Evolutionary conservation across 2,113 vertebrate species (phyloP).

Genomic region (Glaucomys volans): DNA sequence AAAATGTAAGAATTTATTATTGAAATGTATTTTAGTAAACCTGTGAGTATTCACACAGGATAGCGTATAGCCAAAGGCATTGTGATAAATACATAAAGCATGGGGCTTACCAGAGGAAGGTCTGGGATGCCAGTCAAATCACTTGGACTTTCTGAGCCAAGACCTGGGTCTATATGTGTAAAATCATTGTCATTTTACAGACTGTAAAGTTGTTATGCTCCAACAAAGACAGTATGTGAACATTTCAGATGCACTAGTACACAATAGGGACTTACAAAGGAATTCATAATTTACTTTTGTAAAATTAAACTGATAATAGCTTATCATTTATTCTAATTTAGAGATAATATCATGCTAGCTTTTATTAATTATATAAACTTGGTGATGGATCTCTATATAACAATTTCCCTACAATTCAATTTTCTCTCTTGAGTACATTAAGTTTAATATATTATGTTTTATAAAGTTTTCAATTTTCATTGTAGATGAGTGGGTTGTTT

Average conservation of each 20-base stretch:
- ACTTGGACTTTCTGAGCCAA: background rate
- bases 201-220: background rate
- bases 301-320: background rate
- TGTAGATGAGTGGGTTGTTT: background rate
- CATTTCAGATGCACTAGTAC: background rate
- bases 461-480: background rate
- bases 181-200: background rate
- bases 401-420: background rate
- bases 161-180: background rate
- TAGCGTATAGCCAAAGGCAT: background rate
- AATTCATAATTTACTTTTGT: background rate
- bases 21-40: background rate
- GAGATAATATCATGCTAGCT: background rate
- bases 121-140: background rate
- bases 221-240: background rate
- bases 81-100: background rate
- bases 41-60: background rate
- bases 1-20: background rate
- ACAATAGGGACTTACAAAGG: background rate
- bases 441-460: conserved; percentile 25
- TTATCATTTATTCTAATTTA: background rate
- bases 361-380: conserved; percentile 24
- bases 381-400: background rate
- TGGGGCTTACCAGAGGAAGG: background rate
- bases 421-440: background rate